phyloP scores from a whole-genome alignment of 35 echinoderm and acorn worm genomes.

The Chiridota heheva region DNA sequence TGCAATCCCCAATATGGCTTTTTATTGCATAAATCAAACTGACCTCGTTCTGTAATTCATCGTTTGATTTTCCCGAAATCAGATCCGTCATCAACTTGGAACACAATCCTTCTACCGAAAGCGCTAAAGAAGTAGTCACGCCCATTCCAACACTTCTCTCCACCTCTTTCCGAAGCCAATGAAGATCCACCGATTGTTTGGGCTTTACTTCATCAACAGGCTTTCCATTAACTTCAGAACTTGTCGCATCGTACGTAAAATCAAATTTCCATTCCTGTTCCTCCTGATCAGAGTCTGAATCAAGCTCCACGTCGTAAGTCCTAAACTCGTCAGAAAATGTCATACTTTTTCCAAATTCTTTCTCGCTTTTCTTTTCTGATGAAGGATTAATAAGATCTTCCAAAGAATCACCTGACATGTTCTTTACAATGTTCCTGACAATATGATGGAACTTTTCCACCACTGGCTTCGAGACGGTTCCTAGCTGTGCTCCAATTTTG shows the following conservation, averaged over 20 bases:
- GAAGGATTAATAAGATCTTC: slow-evolving; percentile 1
- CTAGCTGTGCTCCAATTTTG: slow-evolving; percentile 46
- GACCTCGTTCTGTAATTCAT: slow-evolving; percentile 95
- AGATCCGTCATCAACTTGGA: slow-evolving; percentile 65
- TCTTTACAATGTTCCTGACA: slow-evolving; percentile 41
- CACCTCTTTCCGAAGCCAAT: slow-evolving; percentile 72
- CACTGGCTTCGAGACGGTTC: slow-evolving; percentile 34
- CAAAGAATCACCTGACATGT: slow-evolving; percentile 46
- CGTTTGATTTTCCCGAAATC: slow-evolving; percentile 72
- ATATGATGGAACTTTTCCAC: slow-evolving; percentile 29
- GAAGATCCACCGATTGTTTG: slow-evolving; percentile 35
- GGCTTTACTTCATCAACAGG: background rate
- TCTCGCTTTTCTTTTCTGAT: background rate
- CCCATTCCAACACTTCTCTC: slow-evolving; percentile 37
- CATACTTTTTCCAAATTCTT: slow-evolving; percentile 67
- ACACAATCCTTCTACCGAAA: slow-evolving; percentile 71
- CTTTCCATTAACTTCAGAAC: background rate
- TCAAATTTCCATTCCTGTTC: slow-evolving; percentile 2
- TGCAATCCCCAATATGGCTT: background rate
- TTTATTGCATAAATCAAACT: slow-evolving; percentile 1
- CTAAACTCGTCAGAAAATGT: slow-evolving; percentile 64
- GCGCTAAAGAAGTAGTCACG: slow-evolving; percentile 40
- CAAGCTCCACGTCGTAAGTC: background rate
- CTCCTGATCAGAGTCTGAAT: background rate
- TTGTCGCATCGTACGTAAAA: slow-evolving; percentile 1